Evolutionary conservation across 2,113 vertebrate species (phyloP).

Genomic region (Chaetodon auriga): DNA sequence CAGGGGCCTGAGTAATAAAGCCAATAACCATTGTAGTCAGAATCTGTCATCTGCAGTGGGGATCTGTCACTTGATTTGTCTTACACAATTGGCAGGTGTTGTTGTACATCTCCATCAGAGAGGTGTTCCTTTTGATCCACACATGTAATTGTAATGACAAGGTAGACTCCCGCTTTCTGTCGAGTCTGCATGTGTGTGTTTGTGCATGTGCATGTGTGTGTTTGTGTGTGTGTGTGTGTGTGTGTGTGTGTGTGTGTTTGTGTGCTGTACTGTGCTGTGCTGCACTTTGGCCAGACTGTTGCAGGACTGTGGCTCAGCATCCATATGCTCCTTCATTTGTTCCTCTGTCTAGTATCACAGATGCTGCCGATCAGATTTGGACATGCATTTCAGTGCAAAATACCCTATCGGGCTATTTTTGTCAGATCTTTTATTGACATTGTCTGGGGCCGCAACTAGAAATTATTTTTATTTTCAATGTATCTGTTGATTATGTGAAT

Average conservation of each 20-base stretch:
- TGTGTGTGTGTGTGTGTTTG: neutral
- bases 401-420: neutral
- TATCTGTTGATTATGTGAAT: neutral
- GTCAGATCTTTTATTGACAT: neutral
- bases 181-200: neutral
- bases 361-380: neutral
- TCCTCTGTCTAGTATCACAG: neutral
- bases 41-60: constrained; percentile 53
- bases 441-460: neutral
- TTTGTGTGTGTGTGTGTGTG: neutral
- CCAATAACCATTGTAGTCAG: constrained; percentile 54
- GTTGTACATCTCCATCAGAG: constrained; percentile 50
- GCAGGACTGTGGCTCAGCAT: neutral
- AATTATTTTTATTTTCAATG: neutral
- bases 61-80: constrained; percentile 38
- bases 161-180: neutral
- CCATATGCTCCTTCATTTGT: neutral
- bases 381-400: neutral
- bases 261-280: neutral
- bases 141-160: neutral
- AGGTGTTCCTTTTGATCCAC: neutral
- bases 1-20: constrained; percentile 65
- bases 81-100: constrained; percentile 49
- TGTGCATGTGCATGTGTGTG: neutral
- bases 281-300: neutral